Base-by-base conservation (phyloP, 2,888 invertebrate species). In the Synanthedon tipuliformis region DNA sequence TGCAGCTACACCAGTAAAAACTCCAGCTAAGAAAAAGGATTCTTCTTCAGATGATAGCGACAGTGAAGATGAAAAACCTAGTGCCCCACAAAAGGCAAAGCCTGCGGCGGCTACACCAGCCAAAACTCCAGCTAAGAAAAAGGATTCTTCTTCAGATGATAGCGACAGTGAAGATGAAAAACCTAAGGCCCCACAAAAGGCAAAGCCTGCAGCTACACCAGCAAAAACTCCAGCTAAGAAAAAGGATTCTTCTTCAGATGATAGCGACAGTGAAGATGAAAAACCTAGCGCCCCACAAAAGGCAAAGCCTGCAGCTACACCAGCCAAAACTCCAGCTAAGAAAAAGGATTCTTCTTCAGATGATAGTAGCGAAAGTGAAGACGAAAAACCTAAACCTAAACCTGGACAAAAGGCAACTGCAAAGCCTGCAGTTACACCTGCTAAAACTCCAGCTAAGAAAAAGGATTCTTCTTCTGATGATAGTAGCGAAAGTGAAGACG, bases 401-500 rank as follows among this genome's bases (percentile, higher is more conserved):
- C 8, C 48, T n/a, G n/a, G n/a, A 4, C 11, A 15, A 18, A 57
- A 56, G 18, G 34, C 10, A 10, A 10, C 34, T 34, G 8, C 10
- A 34, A 58, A 62, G 54, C 52, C 63, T 41, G 54, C 62, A 40
- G 60, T 58, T 56, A 64, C 54, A 8, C 34, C 55, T 13, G 34
- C 10, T 10, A 34, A 34, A 34, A 54, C 64, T 51, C 63, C 65
- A 53, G 65, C 58, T 34, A 75, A 69, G 59, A 68, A 59, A 50
- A 59, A 66, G 57, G 68, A 72, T 55, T 77, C 78, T 48, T 78
- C 80, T 48, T 78, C 80, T 50, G 69, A 69, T 48, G 81, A 81
- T 41, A 75, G 71, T 59, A 77, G 78, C 55, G 81, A 81, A n/a
- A 76, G 75, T 65, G 80, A 79, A 52, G 81, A 83, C 53, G 77